These are phyloP conservation scores for Caenorhabditis virilis DNA, from an alignment of 2,888 invertebrate species.

Conservation along the genomic window DNA sequence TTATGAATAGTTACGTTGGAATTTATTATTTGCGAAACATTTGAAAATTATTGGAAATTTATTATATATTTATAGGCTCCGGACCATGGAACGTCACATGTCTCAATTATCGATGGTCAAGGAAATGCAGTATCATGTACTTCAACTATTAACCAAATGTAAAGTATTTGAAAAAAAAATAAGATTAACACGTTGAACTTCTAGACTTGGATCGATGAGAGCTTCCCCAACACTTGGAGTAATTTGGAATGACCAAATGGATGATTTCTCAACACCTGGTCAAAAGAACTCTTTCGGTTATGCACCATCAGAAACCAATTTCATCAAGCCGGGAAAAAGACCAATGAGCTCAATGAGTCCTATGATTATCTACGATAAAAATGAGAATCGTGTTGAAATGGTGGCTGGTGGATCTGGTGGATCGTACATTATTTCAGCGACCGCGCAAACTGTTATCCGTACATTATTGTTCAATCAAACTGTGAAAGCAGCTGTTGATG, in stretches of 20 bases:
- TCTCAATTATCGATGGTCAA: constrained; percentile 79
- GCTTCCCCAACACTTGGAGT: constrained; percentile 64
- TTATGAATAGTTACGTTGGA: too few relatives aligned
- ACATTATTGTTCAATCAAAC: constrained; percentile 80
- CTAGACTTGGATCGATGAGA: constrained; percentile 59
- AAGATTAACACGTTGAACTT: constrained; percentile 11
- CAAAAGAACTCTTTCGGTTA: constrained; percentile 67
- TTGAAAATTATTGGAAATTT: too few relatives aligned
- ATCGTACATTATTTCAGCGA: constrained; percentile 84
- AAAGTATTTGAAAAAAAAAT: too few relatives aligned
- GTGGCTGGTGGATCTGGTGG: constrained; percentile 88
- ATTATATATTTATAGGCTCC: constrained; percentile 72
- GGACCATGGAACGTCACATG: constrained; percentile 84
- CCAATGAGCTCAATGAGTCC: constrained; percentile 91
- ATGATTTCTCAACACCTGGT: constrained; percentile 73
- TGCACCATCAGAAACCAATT: constrained; percentile 81
- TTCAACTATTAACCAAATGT: constrained; percentile 79
- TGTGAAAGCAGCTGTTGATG: constrained; percentile 77
- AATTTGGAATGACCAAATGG: constrained; percentile 67
- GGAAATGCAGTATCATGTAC: constrained; percentile 92
- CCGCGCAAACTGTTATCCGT: constrained; percentile 74
- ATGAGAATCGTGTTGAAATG: constrained; percentile 74
- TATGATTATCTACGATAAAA: constrained; percentile 77
- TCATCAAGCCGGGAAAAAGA: constrained; percentile 80
- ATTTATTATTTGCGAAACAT: too few relatives aligned